These are phyloP conservation scores for Bradypodion ventrale DNA, from an alignment of 2,797 vertebrate species.

Conservation along the genomic window DNA sequence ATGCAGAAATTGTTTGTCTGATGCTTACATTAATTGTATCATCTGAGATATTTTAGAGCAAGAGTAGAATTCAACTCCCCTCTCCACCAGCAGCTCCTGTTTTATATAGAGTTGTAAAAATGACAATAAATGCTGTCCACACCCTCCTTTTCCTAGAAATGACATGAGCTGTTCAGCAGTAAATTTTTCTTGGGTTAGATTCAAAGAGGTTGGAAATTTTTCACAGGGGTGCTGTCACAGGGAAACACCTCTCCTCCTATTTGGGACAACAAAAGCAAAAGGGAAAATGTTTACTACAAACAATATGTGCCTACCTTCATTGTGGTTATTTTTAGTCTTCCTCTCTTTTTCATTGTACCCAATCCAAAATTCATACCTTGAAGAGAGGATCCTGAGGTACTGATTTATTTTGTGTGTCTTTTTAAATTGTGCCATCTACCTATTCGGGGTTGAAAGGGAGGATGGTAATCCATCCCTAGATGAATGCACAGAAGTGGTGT, in stretches of 20 bases:
- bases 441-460: neutral
- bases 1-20: constrained; percentile 23
- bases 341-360: no score
- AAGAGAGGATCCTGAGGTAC: no score
- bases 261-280: neutral
- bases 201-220: no score
- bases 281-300: no score
- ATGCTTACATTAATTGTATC: constrained; percentile 6
- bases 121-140: neutral
- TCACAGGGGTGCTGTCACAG: neutral
- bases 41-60: constrained; percentile 16
- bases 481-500: neutral
- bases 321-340: no score
- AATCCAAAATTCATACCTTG: no score
- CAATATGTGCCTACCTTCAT: no score
- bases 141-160: neutral
- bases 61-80: neutral
- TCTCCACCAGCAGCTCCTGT: neutral
- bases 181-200: no score
- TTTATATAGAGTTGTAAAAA: neutral
- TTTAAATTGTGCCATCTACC: no score
- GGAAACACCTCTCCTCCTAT: neutral
- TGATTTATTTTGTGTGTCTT: neutral
- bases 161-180: neutral
- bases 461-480: neutral